Evolutionary conservation across 2,888 invertebrate genomes (phyloP), one percentile per base, ranked within the genome.

Genomic region (Tridacna gigas): DNA sequence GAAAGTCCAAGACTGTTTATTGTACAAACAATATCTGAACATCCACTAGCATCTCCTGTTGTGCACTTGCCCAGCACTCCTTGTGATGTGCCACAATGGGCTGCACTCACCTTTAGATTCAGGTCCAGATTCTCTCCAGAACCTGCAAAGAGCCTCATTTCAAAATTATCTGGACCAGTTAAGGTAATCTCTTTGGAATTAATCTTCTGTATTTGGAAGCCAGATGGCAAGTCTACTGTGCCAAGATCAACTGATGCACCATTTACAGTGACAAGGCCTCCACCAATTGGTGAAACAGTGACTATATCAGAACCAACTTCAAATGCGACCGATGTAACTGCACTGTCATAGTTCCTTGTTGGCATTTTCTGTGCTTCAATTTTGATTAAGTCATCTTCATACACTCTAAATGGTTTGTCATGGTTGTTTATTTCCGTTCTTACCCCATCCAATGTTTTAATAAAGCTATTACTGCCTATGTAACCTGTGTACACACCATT

Each of bases 371-470:
- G 83, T 18, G 82, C 81, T 22, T 86, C 79, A 51, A 86, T 67
- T 75, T 65, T 22, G 11, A 86, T 61, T 22, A 51, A 22, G 4
- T 67, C 66, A 66, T 86, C 75, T 18, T 56, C 63, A 56, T 60
- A 87, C 51, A 87, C 37, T n/a, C 25, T 45, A 60, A 76, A 77
- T 60, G 83, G 79, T 60, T 63, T 45, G 47, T 81, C 79, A 15
- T 76, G 47, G 67, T 67, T 82, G 67, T 84, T 80, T 61, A 91
- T 82, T 37, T 83, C 77, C 25, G 90, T 51, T 48, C 79, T 84
- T 0, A 90, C 80, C 15, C 91, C 91, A 88, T 91, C 92, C n/a
- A 91, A 65, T 51, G 89, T 86, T 45, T 84, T 84, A 13, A 90
- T 67, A 69, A 86, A 86, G 20, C 89, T 89, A 74, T 89, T 82